These are phyloP conservation scores for Onychostruthus taczanowskii DNA, from an alignment of 2,113 vertebrate species.

Conservation along the genomic window DNA sequence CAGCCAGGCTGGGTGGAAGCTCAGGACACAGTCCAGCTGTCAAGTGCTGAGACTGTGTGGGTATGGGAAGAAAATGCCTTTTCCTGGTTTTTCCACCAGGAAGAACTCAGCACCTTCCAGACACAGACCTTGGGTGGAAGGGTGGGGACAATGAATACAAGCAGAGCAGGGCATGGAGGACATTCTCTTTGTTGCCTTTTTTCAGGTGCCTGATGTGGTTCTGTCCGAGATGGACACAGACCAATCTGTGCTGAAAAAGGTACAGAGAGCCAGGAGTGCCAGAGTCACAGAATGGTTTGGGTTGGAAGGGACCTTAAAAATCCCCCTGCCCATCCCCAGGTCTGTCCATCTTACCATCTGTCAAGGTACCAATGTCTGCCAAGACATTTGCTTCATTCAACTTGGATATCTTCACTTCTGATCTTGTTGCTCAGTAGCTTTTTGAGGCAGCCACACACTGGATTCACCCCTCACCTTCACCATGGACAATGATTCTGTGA, in stretches of 20 bases:
- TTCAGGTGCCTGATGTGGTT: not conserved
- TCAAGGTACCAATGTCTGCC: not conserved
- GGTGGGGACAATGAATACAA: not conserved
- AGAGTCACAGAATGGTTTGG: not conserved
- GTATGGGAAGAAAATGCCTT: not conserved
- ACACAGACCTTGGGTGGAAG: not conserved
- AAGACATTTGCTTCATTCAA: not conserved
- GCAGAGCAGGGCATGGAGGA: not conserved
- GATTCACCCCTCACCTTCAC: conserved; percentile 26
- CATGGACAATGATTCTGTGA: not conserved
- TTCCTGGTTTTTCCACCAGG: not conserved
- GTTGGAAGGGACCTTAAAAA: not conserved
- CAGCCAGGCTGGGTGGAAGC: not conserved
- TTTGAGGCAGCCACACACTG: not conserved
- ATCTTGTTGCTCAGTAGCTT: not conserved
- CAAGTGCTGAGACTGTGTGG: not conserved
- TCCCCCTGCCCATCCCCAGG: not conserved
- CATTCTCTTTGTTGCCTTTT: not conserved
- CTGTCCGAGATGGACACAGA: not conserved
- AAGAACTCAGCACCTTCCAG: not conserved
- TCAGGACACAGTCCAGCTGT: not conserved
- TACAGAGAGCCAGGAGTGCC: not conserved
- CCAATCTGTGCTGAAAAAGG: not conserved
- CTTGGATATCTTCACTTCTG: not conserved
- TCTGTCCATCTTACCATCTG: not conserved